These are phyloP conservation scores for Ophiothrix spiculata DNA, from an alignment of 35 echinoderm and acorn worm species.

Conservation along the genomic window DNA sequence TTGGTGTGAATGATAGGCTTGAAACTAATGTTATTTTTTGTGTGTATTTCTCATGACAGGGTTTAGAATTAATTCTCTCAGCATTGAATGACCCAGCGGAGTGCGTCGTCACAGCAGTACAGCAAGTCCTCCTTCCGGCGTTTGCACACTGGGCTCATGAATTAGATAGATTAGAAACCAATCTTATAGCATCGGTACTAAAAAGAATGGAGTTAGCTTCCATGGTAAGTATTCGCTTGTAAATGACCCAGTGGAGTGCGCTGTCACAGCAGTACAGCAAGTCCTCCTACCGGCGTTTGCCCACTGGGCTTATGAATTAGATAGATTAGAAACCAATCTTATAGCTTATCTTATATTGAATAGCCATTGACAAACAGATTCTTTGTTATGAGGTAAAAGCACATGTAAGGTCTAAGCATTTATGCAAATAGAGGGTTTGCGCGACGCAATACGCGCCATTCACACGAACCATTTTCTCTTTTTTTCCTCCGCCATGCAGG, in stretches of 20 bases:
- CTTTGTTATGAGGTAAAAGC: too few relatives aligned
- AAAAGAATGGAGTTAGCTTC: conserved; percentile 84
- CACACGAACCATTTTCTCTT: too few relatives aligned
- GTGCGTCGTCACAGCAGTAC: conserved; percentile 58
- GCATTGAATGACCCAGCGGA: conserved; percentile 61
- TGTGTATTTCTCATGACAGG: conserved; percentile 56
- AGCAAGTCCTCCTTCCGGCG: conserved; percentile 77
- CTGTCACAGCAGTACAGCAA: conserved; percentile 58
- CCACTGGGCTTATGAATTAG: conserved; percentile 82
- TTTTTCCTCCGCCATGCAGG: too few relatives aligned
- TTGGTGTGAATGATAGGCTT: too few relatives aligned
- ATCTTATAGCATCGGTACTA: conserved; percentile 69
- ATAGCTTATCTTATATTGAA: too few relatives aligned
- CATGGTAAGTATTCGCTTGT: conserved; percentile 69
- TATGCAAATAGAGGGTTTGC: too few relatives aligned
- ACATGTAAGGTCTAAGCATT: too few relatives aligned
- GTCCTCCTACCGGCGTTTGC: conserved; percentile 94
- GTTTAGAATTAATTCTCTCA: conserved; percentile 70
- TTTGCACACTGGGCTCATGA: conserved; percentile 93
- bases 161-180: conserved; percentile 76
- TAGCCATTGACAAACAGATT: too few relatives aligned
- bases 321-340: conserved; percentile 75
- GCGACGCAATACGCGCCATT: too few relatives aligned
- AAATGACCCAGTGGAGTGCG: conserved; percentile 53
- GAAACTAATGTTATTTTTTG: too few relatives aligned